phyloP scores from a whole-genome alignment of 1,140 invertebrate species.

The Drosophila subpulchrella region DNA sequence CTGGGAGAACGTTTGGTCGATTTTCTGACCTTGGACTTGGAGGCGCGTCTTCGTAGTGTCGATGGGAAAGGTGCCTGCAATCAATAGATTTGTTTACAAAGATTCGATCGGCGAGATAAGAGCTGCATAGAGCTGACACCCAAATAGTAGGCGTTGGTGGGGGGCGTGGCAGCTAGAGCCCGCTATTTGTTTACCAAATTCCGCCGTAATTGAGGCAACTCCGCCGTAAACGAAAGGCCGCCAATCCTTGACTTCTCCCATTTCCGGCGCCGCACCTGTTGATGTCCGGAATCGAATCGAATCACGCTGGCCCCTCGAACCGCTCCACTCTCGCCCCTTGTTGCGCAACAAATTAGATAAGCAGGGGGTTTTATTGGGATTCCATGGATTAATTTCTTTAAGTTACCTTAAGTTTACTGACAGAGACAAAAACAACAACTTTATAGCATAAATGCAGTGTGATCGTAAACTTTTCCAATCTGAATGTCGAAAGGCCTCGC shows the following conservation, averaged over 20 bases:
- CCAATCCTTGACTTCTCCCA: slow-evolving; percentile 87
- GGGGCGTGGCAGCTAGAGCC: slow-evolving; percentile 2
- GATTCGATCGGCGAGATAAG: slow-evolving; percentile 24
- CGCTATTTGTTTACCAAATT: slow-evolving; percentile 90
- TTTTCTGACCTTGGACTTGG: slow-evolving; percentile 96
- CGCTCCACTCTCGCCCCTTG: not conserved
- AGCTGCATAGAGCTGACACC: not conserved
- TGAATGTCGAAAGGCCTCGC: not conserved
- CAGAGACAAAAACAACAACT: slow-evolving; percentile 3
- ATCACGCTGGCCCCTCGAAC: not conserved
- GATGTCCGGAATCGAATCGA: slow-evolving; percentile 33
- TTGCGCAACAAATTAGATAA: slow-evolving; percentile 15
- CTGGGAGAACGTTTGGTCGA: slow-evolving; percentile 90
- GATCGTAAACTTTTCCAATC: not conserved
- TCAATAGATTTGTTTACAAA: slow-evolving; percentile 63
- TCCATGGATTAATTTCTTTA: slow-evolving; percentile 2
- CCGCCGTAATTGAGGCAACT: slow-evolving; percentile 95
- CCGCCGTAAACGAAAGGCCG: slow-evolving; percentile 97
- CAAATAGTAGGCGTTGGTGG: slow-evolving; percentile 1
- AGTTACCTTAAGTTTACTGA: slow-evolving; percentile 6
- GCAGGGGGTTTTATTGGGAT: not conserved
- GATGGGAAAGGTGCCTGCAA: slow-evolving; percentile 97
- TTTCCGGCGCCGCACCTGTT: slow-evolving; percentile 85
- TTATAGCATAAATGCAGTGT: not conserved
- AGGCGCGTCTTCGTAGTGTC: slow-evolving; percentile 98